Conservation (phyloP, 2,888 invertebrate species). For the Hipparchia sbordonii region DNA sequence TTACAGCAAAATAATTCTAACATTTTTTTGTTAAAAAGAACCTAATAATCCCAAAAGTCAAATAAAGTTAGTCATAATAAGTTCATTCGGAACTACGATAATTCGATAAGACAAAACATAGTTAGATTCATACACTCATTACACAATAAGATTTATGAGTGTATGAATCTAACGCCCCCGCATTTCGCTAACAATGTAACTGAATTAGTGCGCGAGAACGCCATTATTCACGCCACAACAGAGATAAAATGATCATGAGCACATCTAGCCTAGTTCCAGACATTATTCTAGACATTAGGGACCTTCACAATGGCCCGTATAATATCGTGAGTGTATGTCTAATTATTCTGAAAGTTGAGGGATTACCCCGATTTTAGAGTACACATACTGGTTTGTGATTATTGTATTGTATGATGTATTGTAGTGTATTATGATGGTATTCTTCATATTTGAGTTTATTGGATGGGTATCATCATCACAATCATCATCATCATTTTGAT, state of each 20-base stretch:
- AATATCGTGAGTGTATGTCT: neutral
- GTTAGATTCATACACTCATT: neutral
- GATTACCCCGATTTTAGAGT: conserved; percentile 12
- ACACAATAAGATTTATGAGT: conserved; percentile 8
- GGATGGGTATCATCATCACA: too few species aligned
- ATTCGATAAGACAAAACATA: too few species aligned
- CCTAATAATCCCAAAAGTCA: too few species aligned
- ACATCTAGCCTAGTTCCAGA: conserved; percentile 26
- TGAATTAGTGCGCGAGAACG: conserved; percentile 11
- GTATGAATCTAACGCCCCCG: conserved; percentile 7
- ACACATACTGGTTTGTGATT: neutral
- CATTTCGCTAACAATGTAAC: conserved; percentile 16
- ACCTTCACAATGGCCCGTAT: conserved; percentile 4
- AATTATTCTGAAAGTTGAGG: neutral
- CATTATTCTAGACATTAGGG: conserved; percentile 19
- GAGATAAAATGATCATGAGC: conserved; percentile 31
- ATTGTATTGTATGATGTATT: too few species aligned
- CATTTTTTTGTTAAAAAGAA: too few species aligned
- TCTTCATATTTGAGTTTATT: neutral
- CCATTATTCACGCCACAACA: conserved; percentile 32
- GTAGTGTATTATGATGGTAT: too few species aligned
- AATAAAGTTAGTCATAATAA: too few species aligned
- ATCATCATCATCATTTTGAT: too few species aligned
- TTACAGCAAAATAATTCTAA: too few species aligned
- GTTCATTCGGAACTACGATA: too few species aligned